Evolutionary conservation across 2,888 invertebrate species (phyloP).

Genomic region (Hydroisotoma schaefferi): DNA sequence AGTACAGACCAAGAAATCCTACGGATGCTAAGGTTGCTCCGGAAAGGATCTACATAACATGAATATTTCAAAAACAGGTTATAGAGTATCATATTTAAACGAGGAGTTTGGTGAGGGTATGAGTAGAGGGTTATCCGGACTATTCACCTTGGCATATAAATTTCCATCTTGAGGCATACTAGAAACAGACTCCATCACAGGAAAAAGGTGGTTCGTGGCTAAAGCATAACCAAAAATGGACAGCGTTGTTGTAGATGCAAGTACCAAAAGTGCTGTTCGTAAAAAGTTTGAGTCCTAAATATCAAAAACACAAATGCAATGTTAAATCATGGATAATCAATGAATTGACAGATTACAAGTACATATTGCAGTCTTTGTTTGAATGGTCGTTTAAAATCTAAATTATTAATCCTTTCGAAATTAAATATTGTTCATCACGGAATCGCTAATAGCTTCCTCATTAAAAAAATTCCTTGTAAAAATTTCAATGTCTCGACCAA

Average conservation of each 20-base stretch:
- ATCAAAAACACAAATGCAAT: background rate
- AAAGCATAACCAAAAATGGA: conserved; percentile 46
- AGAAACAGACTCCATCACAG: conserved; percentile 32
- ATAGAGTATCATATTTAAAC: background rate
- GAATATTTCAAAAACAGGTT: conserved; percentile 2
- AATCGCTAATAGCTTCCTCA: no score
- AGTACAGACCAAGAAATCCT: conserved; percentile 45
- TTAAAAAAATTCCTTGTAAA: no score
- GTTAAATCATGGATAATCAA: no score
- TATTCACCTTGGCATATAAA: conserved; percentile 43
- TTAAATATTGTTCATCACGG: no score
- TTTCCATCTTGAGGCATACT: conserved; percentile 43
- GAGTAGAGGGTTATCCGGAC: background rate
- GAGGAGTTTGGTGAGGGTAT: background rate
- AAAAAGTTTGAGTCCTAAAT: conserved; percentile 44
- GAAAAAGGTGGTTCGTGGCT: conserved; percentile 36
- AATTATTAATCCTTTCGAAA: no score
- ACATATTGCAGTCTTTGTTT: no score
- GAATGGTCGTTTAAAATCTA: no score
- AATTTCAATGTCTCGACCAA: no score
- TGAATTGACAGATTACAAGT: no score
- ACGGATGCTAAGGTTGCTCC: conserved; percentile 46
- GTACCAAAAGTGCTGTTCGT: conserved; percentile 35
- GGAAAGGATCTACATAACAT: conserved; percentile 41
- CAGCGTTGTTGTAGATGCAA: conserved; percentile 42